Evolutionary conservation across 2,113 vertebrate genomes (phyloP).

Genomic region (Nematolebias whitei): DNA sequence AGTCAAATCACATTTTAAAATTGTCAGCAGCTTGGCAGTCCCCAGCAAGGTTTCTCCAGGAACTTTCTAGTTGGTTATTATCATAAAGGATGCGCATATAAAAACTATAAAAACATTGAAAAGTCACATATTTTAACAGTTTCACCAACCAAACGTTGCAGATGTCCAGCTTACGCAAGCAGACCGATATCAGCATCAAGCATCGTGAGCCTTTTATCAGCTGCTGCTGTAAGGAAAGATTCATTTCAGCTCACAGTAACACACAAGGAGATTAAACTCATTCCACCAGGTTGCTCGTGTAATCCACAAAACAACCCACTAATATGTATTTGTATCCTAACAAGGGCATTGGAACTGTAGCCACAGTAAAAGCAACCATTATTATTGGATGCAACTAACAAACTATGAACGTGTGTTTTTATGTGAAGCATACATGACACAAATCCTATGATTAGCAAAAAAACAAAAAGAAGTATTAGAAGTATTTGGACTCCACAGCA

Average conservation of each 20-base stretch:
- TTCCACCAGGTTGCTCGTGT: not conserved
- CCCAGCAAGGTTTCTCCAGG: no score
- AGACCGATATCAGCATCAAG: slow-evolving; percentile 11
- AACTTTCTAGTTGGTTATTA: no score
- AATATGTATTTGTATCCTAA: no score
- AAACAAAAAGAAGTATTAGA: slow-evolving; percentile 6
- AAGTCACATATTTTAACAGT: no score
- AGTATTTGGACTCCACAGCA: slow-evolving; percentile 31
- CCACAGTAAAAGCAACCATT: not conserved
- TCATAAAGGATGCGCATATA: no score
- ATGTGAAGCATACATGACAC: not conserved
- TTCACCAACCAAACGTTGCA: no score
- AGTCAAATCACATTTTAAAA: no score
- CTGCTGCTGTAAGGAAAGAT: not conserved
- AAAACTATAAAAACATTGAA: no score
- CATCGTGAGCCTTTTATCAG: not conserved
- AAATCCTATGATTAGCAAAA: not conserved
- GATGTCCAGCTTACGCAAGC: not conserved
- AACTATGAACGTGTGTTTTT: not conserved
- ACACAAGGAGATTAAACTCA: not conserved
- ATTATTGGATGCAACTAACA: not conserved
- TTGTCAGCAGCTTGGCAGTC: no score
- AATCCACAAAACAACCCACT: not conserved
- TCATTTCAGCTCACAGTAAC: slow-evolving; percentile 10
- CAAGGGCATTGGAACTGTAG: no score